Base-by-base conservation (phyloP, 2,113 vertebrate species). In the Onychostoma macrolepis region DNA sequence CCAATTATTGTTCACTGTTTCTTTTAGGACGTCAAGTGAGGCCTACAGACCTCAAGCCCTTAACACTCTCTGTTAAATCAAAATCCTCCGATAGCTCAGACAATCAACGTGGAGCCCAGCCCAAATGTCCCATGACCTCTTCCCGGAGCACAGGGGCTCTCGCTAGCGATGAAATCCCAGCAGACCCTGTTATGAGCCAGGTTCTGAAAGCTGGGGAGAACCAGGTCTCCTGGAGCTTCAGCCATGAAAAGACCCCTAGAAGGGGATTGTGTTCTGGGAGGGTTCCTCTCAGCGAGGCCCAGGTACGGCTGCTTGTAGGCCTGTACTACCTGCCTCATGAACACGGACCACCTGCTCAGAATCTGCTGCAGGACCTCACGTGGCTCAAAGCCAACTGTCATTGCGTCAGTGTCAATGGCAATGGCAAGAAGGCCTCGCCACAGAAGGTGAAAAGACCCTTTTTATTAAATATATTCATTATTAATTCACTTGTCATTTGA, bases 251-350 rank as follows among this genome's bases (percentile, higher is more conserved):
- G 65, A 77, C 79, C 85, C 92, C 90, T 85, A 90, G 90, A 72
- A 91, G 88, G 28, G 91, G 87, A 1, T 48, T 77, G 1, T 88
- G 91, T 12, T 85, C 91, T 45, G 93, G 92, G 65, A 95, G 95
- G 89, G 91, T 90, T 38, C 81, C 89, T 2, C 89, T 97, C 26
- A 96, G 90, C 6, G 93, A 95, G 76, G 92, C 89, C 17, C 95
- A 97, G 90, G 92, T 96, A 43, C 91, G 89, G 85, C 92, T 97
- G 91, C 91, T 97, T 90, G 95, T 96, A 72, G 96, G 97, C 85
- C 94, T 97, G 65, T 95, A 97, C 90, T 96, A 96, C 89, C 92
- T 97, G 78, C 96, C 96, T 24, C 96, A 97, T 48, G 94, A 96
- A 36, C 95, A 96, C 0, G 96, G 96, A 0, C 89, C 91, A 0